phyloP scores from a whole-genome alignment of 1,140 invertebrate species.

The Oreohelix idahoensis region DNA sequence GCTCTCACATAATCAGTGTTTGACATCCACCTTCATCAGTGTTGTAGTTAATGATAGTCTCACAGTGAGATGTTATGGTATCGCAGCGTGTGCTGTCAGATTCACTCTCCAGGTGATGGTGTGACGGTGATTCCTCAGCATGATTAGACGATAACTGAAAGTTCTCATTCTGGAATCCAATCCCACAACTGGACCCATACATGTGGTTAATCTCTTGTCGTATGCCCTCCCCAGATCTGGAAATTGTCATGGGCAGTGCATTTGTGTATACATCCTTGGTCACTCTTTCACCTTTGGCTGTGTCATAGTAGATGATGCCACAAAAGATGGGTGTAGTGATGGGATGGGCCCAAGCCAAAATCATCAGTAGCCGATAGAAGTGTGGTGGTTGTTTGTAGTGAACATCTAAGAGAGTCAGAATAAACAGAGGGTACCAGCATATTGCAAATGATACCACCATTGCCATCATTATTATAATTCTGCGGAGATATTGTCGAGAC shows the following conservation, averaged over 20 bases:
- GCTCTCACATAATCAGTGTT: constrained; percentile 43
- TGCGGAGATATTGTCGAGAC: constrained; percentile 51
- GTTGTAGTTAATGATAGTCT: constrained; percentile 35
- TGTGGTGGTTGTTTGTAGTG: constrained; percentile 51
- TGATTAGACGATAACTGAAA: constrained; percentile 34
- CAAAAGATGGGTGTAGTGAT: constrained; percentile 63
- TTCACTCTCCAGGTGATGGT: background rate
- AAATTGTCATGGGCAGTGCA: constrained; percentile 44
- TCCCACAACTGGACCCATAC: background rate
- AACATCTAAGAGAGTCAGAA: constrained; percentile 81
- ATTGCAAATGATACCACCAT: constrained; percentile 88
- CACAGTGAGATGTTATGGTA: constrained; percentile 13
- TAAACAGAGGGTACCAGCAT: constrained; percentile 91
- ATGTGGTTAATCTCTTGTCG: constrained; percentile 26
- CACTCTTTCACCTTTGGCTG: constrained; percentile 45
- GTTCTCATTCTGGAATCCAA: constrained; percentile 45
- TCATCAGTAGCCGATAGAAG: constrained; percentile 60
- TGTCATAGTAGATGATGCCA: constrained; percentile 63
- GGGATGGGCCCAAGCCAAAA: constrained; percentile 73
- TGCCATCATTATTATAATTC: constrained; percentile 68
- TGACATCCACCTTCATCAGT: constrained; percentile 37
- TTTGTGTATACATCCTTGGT: constrained; percentile 51
- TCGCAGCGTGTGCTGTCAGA: constrained; percentile 9
- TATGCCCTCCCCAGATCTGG: constrained; percentile 39
- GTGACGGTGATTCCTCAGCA: background rate